These are phyloP conservation scores for Ganaspis sp. DNA, from an alignment of 1,140 invertebrate genomes.

Conservation along the genomic window DNA sequence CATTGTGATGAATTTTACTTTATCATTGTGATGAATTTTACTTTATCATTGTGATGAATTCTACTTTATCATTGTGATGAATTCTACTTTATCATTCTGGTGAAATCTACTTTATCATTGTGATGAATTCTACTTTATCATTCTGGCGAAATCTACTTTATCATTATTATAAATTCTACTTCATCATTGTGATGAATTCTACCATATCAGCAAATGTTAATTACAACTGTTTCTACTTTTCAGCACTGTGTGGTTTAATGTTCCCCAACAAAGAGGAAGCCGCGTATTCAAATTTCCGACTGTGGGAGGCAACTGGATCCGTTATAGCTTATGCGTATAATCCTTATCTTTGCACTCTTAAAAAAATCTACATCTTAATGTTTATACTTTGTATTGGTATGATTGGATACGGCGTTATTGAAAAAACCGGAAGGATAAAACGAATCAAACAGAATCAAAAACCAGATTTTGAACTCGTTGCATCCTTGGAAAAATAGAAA, in stretches of 20 bases:
- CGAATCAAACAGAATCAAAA: slow-evolving; percentile 49
- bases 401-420: slow-evolving; percentile 80
- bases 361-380: slow-evolving; percentile 86
- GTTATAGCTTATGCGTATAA: slow-evolving; percentile 89
- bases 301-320: slow-evolving; percentile 94
- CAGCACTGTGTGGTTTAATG: slow-evolving; percentile 92
- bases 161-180: too few relatives aligned
- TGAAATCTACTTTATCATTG: too few relatives aligned
- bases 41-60: too few relatives aligned
- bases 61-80: too few relatives aligned
- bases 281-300: slow-evolving; percentile 93
- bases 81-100: too few relatives aligned
- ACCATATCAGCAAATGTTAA: background rate
- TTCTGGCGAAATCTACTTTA: too few relatives aligned
- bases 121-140: too few relatives aligned
- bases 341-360: slow-evolving; percentile 85
- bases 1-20: too few relatives aligned
- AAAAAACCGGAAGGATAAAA: slow-evolving; percentile 51
- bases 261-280: slow-evolving; percentile 92
- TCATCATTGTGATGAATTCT: background rate
- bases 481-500: slow-evolving; percentile 18
- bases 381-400: slow-evolving; percentile 85
- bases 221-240: slow-evolving; percentile 50
- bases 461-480: slow-evolving; percentile 68
- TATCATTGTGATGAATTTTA: too few relatives aligned